Percentiles rank a stretch among this genome's conserved stretches.
Conservation (phyloP, 2,797 vertebrate species). For the Anguilla anguilla region DNA sequence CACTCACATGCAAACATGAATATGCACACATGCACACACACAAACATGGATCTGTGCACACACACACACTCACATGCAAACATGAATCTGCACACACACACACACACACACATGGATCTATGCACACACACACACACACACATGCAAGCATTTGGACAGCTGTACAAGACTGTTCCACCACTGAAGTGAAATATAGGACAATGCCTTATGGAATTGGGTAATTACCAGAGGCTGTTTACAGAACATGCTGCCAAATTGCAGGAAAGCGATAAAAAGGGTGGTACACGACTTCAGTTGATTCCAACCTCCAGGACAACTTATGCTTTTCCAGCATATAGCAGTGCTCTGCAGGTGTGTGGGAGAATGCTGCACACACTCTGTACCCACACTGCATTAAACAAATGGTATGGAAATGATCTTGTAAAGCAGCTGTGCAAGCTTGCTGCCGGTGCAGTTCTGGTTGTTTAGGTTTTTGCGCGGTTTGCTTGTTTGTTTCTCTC, state of each 20-base stretch:
- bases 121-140: slow-evolving; percentile 41
- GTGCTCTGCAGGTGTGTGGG: not conserved
- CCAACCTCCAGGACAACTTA: not conserved
- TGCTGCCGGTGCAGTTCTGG: not conserved
- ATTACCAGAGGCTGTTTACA: not conserved
- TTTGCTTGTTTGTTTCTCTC: not conserved
- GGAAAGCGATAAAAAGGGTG: not conserved
- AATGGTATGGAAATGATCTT: not conserved
- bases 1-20: too few species aligned
- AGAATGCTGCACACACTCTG: not conserved
- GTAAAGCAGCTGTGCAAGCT: not conserved
- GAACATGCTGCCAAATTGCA: not conserved
- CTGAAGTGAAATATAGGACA: not conserved
- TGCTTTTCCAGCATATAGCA: not conserved
- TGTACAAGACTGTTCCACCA: not conserved
- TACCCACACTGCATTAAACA: not conserved
- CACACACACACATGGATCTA: slow-evolving; percentile 25
- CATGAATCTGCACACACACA: slow-evolving; percentile 32
- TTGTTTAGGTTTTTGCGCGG: not conserved
- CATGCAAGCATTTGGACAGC: slow-evolving; percentile 28
- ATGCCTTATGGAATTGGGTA: not conserved
- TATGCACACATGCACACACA: too few species aligned
- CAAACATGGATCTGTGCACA: slow-evolving; percentile 14
- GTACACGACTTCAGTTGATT: not conserved
- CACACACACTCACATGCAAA: slow-evolving; percentile 32